Evolutionary conservation across 2,888 invertebrate species (phyloP), one percentile per base, ranked within the genome.

Genomic region (Gari tellinella): DNA sequence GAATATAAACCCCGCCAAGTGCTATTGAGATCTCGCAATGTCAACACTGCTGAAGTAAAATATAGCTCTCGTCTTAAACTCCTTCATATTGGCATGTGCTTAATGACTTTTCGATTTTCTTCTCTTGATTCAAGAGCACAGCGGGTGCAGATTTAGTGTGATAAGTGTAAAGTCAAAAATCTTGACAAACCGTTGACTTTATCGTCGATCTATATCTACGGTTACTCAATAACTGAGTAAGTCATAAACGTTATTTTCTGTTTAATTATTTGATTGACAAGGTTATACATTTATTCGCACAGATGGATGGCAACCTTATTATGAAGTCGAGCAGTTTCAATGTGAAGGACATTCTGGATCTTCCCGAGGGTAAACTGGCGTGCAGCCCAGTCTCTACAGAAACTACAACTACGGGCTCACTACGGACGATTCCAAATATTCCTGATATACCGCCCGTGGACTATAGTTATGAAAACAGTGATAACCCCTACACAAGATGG

Each of bases 281-380:
- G 10, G 31, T 31, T 31, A 31, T 31, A 31, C 31, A 19, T 45
- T 15, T 52, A 57, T 23, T 46, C 60, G 51, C 49, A 63, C 79
- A 86, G 84, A 86, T 87, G 85, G 86, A 87, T 56, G 77, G 85
- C 31, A 81, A 81, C 26, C 70, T 95, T 94, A 95, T 95, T 0
- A 89, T 92, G 72, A 94, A 95, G 84, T 94, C 95, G 83, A 95
- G 95, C 48, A 96, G 97, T 72, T 98, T 98, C 92, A 96, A 97
- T 89, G 97, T 98, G 88, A 96, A 97, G 86, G 97, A 98, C 92
- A 97, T 98, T 89, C 93, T 98, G 88, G 97, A 98, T 86, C 93
- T 98, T 86, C 97, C 97, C 88, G 96, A 87, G 64, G 82, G 83
- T 10, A 85, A 85, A 96, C 83, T 94, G 93, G 38, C 87, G 49